Evolutionary conservation across 2,797 vertebrate species (phyloP), one percentile per base, ranked within the genome.

Genomic region (Silurus lanzhouensis): DNA sequence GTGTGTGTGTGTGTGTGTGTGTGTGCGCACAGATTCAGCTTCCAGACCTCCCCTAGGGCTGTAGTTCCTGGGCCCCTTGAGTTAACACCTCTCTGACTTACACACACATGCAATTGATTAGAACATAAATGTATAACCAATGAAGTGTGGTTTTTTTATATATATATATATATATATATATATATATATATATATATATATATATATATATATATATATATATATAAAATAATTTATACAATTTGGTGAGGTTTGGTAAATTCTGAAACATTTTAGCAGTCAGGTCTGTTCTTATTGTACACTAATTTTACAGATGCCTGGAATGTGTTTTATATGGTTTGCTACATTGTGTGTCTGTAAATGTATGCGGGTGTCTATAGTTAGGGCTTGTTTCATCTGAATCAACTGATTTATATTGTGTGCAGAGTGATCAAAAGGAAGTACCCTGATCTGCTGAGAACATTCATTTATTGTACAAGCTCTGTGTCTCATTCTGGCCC

Each of bases 1-100:
- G 57, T 60, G 64, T 71, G 80, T 60, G 14, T 66, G 63, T 55
- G 71, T 52, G 72, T n/a, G 46, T 75, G 71, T 67, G 60, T 60
- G 64, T 71, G 80, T 52, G 14, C 58, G 64, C 71, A 20, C 12
- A 27, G 7, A 5, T 72, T 44, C 20, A 31, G 92, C 92, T 90
- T 91, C 6, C 1, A 90, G 90, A 92, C 88, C 86, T 90, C 85
- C 88, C 72, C 87, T 90, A 86, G 81, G 88, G 85, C 84, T 48
- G 83, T 79, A 91, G 88, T 88, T 88, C 52, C 88, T 89, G 82
- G 92, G 90, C 91, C 93, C 84, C 85, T 85, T 85, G 89, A 91
- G 90, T 92, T 92, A 94, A 93, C 93, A 94, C 93, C 92, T 93
- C 90, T 75, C 89, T 91, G 90, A 91, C 89, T 86, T 0, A 83